These are phyloP conservation scores for Microctenopoma stevenorrisi DNA, from an alignment of 2,797 vertebrate species.

Conservation along the genomic window DNA sequence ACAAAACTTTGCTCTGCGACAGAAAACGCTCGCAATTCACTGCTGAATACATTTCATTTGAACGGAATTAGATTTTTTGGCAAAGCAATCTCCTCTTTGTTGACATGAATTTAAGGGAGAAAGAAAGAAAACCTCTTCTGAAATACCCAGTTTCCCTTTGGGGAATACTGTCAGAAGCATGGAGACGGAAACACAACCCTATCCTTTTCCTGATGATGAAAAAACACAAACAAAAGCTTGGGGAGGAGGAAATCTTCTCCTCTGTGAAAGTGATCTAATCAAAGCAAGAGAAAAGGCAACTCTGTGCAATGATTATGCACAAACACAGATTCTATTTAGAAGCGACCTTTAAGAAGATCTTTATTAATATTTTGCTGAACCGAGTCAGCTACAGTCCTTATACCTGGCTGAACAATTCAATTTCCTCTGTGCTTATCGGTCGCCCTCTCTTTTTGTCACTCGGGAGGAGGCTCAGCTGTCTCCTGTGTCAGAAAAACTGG, in stretches of 20 bases:
- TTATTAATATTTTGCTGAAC: conserved; percentile 27
- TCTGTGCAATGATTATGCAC: not conserved
- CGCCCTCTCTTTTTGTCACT: not conserved
- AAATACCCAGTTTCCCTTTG: conserved; percentile 14
- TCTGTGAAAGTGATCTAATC: conserved; percentile 40
- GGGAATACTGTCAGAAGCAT: conserved; percentile 30
- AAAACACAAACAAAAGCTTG: conserved; percentile 21
- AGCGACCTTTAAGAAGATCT: conserved; percentile 46
- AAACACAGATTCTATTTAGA: conserved; percentile 1
- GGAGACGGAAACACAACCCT: conserved; percentile 39
- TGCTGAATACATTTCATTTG: not conserved
- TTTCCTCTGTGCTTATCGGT: conserved; percentile 2
- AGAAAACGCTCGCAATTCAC: not conserved
- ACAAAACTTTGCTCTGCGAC: not conserved
- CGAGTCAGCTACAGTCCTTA: conserved; percentile 2
- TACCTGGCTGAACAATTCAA: conserved; percentile 26
- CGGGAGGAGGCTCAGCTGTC: not conserved
- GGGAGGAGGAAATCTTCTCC: conserved; percentile 4
- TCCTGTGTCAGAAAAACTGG: not conserved
- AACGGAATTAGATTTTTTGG: conserved; percentile 9
- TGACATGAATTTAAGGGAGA: conserved; percentile 9
- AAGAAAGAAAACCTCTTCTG: not conserved
- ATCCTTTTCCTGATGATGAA: conserved; percentile 44
- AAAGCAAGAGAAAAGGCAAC: conserved; percentile 2
- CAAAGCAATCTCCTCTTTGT: conserved; percentile 8